Evolutionary conservation across 2,888 invertebrate genomes (phyloP).

Genomic region (Neoitamus cyanurus): DNA sequence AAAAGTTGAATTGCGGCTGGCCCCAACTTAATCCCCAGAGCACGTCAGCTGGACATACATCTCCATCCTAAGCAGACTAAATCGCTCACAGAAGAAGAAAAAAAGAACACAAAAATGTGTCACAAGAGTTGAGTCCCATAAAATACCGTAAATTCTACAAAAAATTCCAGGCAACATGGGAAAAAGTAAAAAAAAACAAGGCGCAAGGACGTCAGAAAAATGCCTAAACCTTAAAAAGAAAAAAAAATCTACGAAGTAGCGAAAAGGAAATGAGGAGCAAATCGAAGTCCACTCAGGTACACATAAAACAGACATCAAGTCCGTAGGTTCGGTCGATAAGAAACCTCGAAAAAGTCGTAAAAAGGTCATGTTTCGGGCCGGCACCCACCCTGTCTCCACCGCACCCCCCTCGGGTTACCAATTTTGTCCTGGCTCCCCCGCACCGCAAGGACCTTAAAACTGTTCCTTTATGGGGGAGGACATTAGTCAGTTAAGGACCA

Average conservation of each 20-base stretch:
- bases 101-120: background rate
- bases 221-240: background rate
- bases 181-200: background rate
- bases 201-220: background rate
- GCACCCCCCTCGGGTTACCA: background rate
- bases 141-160: background rate
- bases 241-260: background rate
- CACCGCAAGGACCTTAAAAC: background rate
- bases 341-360: slow-evolving; percentile 24
- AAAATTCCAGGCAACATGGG: background rate
- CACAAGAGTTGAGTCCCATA: background rate
- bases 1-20: background rate
- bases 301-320: slow-evolving; percentile 13
- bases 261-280: slow-evolving; percentile 3
- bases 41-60: background rate
- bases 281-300: slow-evolving; percentile 25
- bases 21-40: background rate
- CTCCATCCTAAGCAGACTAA: background rate
- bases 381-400: background rate
- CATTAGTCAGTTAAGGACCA: slow-evolving; percentile 36
- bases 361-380: background rate
- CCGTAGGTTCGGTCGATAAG: slow-evolving; percentile 6
- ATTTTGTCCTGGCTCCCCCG: background rate
- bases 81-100: background rate
- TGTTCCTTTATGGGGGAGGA: slow-evolving; percentile 6